These are phyloP conservation scores for Acropora yongei DNA, from an alignment of 64 coral and sea anemone species.

Conservation along the genomic window DNA sequence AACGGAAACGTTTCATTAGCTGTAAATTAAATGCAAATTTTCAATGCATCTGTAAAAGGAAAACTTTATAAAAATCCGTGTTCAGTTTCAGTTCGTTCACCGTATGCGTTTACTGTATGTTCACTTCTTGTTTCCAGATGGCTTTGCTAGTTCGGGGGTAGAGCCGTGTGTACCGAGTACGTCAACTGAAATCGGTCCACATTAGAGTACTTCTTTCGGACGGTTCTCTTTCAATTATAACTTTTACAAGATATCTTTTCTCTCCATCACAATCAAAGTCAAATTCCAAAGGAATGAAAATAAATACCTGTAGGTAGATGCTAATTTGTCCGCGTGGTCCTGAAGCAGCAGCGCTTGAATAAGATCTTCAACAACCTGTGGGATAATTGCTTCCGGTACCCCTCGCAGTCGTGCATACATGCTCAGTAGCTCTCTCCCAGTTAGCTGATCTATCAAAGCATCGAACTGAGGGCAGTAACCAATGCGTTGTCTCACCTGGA, in stretches of 20 bases:
- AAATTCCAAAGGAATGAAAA: neutral
- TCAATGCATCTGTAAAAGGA: too few species aligned
- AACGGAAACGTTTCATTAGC: too few species aligned
- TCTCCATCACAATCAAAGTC: neutral
- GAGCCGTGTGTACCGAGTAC: too few species aligned
- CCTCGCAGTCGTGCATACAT: constrained; percentile 96
- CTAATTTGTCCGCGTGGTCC: constrained; percentile 92
- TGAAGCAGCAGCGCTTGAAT: constrained; percentile 80
- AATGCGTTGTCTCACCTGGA: constrained; percentile 93
- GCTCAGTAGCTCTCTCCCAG: constrained; percentile 85
- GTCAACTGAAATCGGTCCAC: too few species aligned
- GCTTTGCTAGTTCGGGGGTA: too few species aligned
- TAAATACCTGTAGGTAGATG: constrained; percentile 84
- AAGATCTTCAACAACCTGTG: constrained; percentile 66
- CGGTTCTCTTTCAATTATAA: too few species aligned
- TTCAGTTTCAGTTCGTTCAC: too few species aligned
- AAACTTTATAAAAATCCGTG: too few species aligned
- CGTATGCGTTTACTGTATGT: too few species aligned
- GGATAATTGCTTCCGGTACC: constrained; percentile 69
- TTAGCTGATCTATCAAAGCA: constrained; percentile 94
- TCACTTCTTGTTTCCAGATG: too few species aligned
- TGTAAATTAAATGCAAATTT: too few species aligned
- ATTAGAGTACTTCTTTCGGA: too few species aligned
- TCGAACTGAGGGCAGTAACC: constrained; percentile 98
- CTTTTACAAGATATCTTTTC: neutral